Conservation (phyloP, 1,140 invertebrate species). For the Mercenaria mercenaria region DNA sequence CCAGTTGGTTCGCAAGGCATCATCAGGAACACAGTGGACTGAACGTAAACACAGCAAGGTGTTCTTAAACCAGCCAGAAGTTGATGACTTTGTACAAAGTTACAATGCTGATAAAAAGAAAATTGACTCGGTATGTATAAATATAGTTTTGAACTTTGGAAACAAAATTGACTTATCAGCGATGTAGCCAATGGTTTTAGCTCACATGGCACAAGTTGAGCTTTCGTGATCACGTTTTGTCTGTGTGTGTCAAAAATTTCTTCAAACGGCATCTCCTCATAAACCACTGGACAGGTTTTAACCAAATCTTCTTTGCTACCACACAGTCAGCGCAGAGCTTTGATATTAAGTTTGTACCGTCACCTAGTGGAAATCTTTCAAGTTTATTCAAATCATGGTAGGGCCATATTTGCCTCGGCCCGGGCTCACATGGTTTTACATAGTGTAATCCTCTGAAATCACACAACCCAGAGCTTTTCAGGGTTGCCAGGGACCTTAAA, state of each 20-base stretch:
- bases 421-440: too few relatives aligned
- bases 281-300: not conserved
- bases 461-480: too few relatives aligned
- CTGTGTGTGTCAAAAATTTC: not conserved
- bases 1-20: conserved; percentile 57
- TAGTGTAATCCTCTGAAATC: too few relatives aligned
- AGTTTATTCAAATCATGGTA: too few relatives aligned
- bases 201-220: not conserved
- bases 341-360: not conserved
- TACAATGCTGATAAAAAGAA: not conserved
- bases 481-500: too few relatives aligned
- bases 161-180: not conserved
- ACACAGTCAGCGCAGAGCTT: not conserved
- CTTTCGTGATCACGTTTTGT: not conserved
- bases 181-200: not conserved
- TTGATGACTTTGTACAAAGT: conserved; percentile 45
- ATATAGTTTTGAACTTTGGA: not conserved
- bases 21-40: conserved; percentile 20
- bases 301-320: not conserved
- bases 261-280: not conserved
- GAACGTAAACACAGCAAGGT: conserved; percentile 22
- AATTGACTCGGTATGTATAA: not conserved
- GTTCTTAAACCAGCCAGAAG: conserved; percentile 43
- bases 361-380: too few relatives aligned
- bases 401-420: too few relatives aligned